A percentile compares a stretch with the other conserved stretches of the same genome.
These are phyloP conservation scores for Sigmodon hispidus DNA, from an alignment of 2,113 vertebrate genomes.

Conservation along the genomic window DNA sequence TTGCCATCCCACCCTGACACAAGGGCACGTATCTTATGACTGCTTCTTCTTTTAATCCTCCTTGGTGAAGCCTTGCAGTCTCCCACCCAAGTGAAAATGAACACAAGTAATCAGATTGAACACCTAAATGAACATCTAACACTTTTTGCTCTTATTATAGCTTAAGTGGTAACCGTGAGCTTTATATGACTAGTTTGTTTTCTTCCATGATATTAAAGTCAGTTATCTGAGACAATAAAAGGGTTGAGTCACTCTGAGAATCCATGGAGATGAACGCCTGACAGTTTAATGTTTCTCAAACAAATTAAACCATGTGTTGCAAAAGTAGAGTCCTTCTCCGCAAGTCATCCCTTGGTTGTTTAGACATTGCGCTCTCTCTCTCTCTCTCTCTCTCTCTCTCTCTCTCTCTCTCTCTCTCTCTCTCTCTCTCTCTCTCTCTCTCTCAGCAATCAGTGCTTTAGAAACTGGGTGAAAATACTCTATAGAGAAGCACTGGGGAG, in stretches of 20 bases:
- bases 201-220: background rate
- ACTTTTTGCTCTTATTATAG: too few relatives aligned
- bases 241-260: background rate
- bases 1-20: rapidly evolving
- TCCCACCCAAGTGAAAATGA: background rate
- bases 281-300: conserved; percentile 1
- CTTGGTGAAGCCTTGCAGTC: background rate
- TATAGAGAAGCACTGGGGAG: background rate
- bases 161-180: background rate
- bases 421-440: background rate
- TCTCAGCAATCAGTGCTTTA: background rate
- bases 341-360: background rate
- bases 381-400: background rate
- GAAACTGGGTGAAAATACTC: background rate
- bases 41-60: background rate
- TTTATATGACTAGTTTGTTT: background rate
- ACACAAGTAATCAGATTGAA: background rate
- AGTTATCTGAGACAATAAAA: background rate
- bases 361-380: background rate
- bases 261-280: background rate
- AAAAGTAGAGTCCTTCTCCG: background rate
- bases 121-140: background rate
- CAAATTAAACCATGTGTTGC: background rate
- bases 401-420: background rate
- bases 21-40: rapidly evolving